A percentile compares a stretch with the other conserved stretches of the same genome.
Conservation (phyloP, 30 jellyfish, hydroid and myxozoan genomes). For the Turritopsis dohrnii region DNA sequence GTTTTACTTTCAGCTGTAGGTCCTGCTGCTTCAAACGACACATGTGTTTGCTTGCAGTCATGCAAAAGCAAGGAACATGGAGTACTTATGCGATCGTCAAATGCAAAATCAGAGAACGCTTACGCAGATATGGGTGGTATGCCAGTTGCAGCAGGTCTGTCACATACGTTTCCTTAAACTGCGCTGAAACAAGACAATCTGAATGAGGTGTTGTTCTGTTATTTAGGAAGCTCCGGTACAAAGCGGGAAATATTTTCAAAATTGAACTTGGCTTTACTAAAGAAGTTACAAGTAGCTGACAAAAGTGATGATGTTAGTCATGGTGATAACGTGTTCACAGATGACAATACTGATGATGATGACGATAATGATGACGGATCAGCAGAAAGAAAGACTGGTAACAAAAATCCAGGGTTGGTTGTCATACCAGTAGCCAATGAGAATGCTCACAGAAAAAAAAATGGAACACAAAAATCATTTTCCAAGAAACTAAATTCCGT, state of each 20-base stretch:
- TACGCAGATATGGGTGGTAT: constrained; percentile 20
- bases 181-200: too few species aligned
- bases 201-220: too few species aligned
- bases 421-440: neutral
- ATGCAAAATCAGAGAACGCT: constrained; percentile 13
- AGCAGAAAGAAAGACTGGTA: neutral
- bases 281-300: neutral
- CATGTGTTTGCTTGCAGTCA: constrained; percentile 26
- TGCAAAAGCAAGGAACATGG: constrained; percentile 10
- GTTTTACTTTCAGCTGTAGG: constrained; percentile 25
- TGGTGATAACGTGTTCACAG: neutral
- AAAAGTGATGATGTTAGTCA: neutral
- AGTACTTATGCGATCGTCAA: neutral
- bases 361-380: neutral
- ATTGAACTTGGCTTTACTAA: neutral
- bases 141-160: constrained; percentile 27
- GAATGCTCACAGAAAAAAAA: neutral
- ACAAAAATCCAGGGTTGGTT: neutral
- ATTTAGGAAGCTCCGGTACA: constrained; percentile 11
- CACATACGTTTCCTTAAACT: too few species aligned
- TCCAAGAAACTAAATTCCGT: neutral
- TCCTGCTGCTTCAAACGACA: constrained; percentile 26
- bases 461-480: neutral
- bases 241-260: neutral
- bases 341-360: neutral